phyloP scores from a whole-genome alignment of 2,113 vertebrate genomes.

The Serinus canaria region DNA sequence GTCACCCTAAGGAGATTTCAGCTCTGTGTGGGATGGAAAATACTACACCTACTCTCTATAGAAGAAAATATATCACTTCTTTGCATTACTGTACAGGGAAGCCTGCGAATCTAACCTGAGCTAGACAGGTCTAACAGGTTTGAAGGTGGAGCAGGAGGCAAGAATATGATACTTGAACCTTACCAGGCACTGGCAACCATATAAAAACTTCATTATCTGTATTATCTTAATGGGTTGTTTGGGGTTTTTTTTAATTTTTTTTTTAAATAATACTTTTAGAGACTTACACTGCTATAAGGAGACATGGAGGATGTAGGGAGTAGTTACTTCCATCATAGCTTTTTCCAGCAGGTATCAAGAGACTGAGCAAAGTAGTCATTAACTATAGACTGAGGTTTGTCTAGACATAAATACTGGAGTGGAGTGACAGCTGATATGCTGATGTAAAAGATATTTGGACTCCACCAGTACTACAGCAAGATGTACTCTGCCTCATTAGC shows the following conservation, averaged over 20 bases:
- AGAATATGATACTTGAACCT: background rate
- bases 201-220: background rate
- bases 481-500: background rate
- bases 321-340: background rate
- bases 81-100: background rate
- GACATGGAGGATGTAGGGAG: background rate
- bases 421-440: background rate
- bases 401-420: background rate
- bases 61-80: background rate
- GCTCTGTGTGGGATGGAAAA: background rate
- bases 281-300: fast-evolving
- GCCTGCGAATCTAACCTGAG: background rate
- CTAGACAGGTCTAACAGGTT: background rate
- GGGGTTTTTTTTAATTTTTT: fast-evolving
- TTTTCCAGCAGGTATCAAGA: background rate
- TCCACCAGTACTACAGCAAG: background rate
- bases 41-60: background rate
- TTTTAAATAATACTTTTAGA: background rate
- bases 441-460: background rate
- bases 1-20: background rate
- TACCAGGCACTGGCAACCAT: background rate
- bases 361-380: background rate
- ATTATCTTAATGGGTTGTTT: background rate
- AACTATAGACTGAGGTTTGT: background rate
- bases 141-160: fast-evolving